Evolutionary conservation across 2,888 invertebrate genomes (phyloP).

Genomic region (Gymnoscelis rufifasciata): DNA sequence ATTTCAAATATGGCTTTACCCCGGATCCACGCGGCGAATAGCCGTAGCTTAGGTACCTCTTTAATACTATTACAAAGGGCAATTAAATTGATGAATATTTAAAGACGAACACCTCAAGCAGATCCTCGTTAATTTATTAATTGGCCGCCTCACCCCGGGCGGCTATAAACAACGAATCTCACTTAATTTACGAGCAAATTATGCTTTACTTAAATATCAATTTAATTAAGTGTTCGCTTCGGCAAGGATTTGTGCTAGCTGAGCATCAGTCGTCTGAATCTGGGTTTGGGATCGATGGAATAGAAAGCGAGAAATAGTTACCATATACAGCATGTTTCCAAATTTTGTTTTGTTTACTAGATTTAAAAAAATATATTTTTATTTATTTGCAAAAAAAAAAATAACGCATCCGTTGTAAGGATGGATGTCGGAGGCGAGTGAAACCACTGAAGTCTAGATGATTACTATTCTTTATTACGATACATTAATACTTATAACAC

Average conservation of each 20-base stretch:
- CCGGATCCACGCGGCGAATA: neutral
- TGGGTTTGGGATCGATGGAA: too few species aligned
- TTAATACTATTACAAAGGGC: slow-evolving; percentile 33
- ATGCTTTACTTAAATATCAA: slow-evolving; percentile 79
- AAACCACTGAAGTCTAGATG: too few species aligned
- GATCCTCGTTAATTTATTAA: slow-evolving; percentile 75
- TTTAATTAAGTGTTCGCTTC: slow-evolving; percentile 75
- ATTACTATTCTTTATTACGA: too few species aligned
- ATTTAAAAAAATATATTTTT: too few species aligned
- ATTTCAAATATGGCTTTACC: too few species aligned
- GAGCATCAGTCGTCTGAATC: slow-evolving; percentile 57
- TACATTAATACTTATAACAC: too few species aligned
- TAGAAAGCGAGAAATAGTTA: too few species aligned
- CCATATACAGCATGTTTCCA: too few species aligned
- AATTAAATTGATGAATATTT: slow-evolving; percentile 73
- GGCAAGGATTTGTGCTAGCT: slow-evolving; percentile 52
- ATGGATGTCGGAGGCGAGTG: too few species aligned
- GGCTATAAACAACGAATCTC: slow-evolving; percentile 76
- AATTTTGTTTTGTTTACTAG: too few species aligned
- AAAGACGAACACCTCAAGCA: slow-evolving; percentile 64
- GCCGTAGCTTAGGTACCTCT: slow-evolving; percentile 5
- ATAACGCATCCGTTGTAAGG: too few species aligned
- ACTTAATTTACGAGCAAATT: slow-evolving; percentile 78
- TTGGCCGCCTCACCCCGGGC: slow-evolving; percentile 66
- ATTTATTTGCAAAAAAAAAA: too few species aligned